Evolutionary conservation across 2,113 vertebrate genomes (phyloP).

Genomic region (Daubentonia madagascariensis): DNA sequence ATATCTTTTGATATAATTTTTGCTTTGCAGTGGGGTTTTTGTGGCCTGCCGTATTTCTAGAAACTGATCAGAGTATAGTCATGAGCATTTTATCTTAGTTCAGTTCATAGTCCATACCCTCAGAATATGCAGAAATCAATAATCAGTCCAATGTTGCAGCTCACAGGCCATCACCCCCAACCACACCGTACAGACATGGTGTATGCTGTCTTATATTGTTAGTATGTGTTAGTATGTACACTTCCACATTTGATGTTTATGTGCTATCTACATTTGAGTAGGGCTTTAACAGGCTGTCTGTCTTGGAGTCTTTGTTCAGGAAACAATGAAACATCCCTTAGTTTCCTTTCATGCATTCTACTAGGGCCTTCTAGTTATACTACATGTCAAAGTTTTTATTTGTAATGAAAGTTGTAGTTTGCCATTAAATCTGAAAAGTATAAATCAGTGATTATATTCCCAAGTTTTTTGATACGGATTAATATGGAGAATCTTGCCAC

Average conservation of each 20-base stretch:
- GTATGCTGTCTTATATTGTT: too few species aligned
- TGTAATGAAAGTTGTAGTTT: background rate
- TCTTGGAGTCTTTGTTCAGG: background rate
- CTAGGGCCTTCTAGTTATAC: accelerated
- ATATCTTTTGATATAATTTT: background rate
- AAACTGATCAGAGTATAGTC: background rate
- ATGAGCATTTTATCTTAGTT: background rate
- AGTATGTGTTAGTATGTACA: background rate
- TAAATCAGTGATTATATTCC: background rate
- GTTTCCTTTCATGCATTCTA: background rate
- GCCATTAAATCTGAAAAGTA: background rate
- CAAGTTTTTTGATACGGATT: background rate
- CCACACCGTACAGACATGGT: accelerated
- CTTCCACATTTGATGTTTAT: background rate
- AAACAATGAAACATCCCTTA: background rate
- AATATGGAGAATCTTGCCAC: background rate
- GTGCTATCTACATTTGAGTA: background rate
- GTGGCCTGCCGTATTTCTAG: background rate
- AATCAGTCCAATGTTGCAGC: background rate
- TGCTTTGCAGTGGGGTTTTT: background rate
- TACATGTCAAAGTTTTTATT: background rate
- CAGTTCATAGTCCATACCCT: background rate
- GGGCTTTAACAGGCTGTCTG: background rate
- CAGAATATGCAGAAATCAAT: background rate
- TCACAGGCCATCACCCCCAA: background rate